phyloP scores from a whole-genome alignment of 2,113 vertebrate genomes.

The Spilogale gracilis region DNA sequence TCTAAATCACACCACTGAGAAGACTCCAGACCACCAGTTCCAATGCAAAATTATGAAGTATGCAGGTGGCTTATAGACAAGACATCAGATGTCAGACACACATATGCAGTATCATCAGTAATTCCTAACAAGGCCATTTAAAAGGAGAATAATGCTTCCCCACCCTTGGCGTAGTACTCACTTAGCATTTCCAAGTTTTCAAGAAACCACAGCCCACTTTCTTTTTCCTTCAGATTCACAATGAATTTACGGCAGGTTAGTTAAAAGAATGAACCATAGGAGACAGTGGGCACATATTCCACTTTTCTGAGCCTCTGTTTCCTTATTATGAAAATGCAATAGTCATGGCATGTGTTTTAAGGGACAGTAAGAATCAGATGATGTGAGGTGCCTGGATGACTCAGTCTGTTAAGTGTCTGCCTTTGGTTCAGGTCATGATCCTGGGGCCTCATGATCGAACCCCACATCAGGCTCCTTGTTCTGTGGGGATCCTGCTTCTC shows the following conservation, averaged over 20 bases:
- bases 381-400: background rate
- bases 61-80: background rate
- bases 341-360: background rate
- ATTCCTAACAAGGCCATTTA: background rate
- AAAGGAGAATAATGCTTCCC: background rate
- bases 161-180: background rate
- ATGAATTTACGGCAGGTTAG: background rate
- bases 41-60: background rate
- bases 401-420: too few relatives aligned
- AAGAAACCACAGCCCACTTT: constrained; percentile 3
- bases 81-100: background rate
- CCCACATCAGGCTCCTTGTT: too few relatives aligned
- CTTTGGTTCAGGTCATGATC: too few relatives aligned
- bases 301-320: background rate
- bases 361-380: background rate
- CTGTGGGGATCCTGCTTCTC: too few relatives aligned
- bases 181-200: background rate
- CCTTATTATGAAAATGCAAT: background rate
- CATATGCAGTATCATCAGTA: background rate
- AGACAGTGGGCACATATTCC: background rate
- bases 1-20: background rate
- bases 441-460: too few relatives aligned
- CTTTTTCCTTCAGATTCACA: background rate
- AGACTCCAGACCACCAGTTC: background rate
- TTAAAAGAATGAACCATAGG: background rate